These are phyloP conservation scores for Propithecus deckenii DNA, from an alignment of 2,797 vertebrate species.

Conservation along the genomic window DNA sequence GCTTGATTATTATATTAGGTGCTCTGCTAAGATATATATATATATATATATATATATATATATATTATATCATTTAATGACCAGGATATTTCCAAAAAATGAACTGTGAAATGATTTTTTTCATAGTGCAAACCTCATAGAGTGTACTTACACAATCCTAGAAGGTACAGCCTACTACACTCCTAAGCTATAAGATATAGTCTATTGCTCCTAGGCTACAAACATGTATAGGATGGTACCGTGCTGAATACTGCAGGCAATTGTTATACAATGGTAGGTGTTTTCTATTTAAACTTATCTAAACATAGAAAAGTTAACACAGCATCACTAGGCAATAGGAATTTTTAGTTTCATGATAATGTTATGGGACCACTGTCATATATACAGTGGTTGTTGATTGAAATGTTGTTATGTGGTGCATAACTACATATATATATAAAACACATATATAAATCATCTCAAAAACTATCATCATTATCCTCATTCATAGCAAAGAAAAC, in stretches of 20 bases:
- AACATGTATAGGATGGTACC: not conserved
- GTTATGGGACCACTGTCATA: too few relatives aligned
- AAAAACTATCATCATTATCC: not conserved
- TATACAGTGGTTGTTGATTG: not conserved
- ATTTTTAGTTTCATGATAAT: not conserved
- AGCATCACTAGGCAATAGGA: not conserved
- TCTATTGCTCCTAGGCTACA: not conserved
- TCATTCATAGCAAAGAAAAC: not conserved
- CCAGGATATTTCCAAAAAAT: not conserved
- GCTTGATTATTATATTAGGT: constrained; percentile 6
- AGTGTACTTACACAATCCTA: not conserved
- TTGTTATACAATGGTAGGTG: not conserved
- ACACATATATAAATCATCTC: not conserved
- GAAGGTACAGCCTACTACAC: not conserved
- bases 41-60: not conserved
- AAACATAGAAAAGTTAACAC: not conserved
- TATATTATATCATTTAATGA: not conserved
- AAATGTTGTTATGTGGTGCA: not conserved
- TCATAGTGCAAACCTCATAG: not conserved
- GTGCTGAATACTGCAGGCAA: not conserved
- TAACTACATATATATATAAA: not conserved
- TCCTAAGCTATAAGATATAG: not conserved
- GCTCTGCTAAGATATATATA: not conserved
- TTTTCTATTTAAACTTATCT: not conserved
- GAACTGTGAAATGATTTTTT: not conserved